Percentiles rank a stretch among this genome's conserved stretches.
These are phyloP conservation scores for Daphoenositta chrysoptera DNA, from an alignment of 2,113 vertebrate genomes.

Conservation along the genomic window DNA sequence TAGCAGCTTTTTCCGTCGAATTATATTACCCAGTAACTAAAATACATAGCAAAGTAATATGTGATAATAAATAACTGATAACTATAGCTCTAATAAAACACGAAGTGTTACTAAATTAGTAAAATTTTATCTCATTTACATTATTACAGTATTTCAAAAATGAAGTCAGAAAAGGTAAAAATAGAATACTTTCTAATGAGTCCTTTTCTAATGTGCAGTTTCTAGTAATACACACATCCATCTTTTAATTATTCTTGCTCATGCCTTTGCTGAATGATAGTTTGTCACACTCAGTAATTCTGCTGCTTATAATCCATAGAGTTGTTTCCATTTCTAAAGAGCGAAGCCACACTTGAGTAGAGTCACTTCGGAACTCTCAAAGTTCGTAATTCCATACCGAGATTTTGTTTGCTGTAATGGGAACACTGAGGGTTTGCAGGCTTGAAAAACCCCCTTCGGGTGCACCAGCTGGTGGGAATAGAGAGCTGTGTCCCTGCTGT, in stretches of 20 bases:
- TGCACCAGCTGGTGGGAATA: rapidly evolving
- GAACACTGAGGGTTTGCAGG: background rate
- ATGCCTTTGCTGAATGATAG: background rate
- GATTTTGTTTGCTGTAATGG: background rate
- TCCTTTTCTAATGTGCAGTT: background rate
- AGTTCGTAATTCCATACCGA: rapidly evolving
- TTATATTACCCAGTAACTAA: background rate
- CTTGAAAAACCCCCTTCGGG: rapidly evolving
- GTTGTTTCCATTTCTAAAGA: background rate
- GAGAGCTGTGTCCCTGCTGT: background rate
- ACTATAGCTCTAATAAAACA: background rate
- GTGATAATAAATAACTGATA: background rate
- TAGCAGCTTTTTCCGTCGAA: background rate
- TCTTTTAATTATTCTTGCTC: background rate
- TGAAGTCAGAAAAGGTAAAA: background rate
- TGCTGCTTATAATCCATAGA: background rate
- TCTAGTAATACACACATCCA: background rate
- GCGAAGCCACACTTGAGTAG: background rate
- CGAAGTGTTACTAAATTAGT: background rate
- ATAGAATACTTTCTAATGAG: background rate
- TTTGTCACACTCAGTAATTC: background rate
- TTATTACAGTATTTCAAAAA: background rate
- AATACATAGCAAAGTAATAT: background rate
- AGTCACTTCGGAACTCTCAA: background rate
- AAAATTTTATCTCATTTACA: background rate